Evolutionary conservation across 1,140 invertebrate genomes (phyloP).

Genomic region (Cydia pomonella): DNA sequence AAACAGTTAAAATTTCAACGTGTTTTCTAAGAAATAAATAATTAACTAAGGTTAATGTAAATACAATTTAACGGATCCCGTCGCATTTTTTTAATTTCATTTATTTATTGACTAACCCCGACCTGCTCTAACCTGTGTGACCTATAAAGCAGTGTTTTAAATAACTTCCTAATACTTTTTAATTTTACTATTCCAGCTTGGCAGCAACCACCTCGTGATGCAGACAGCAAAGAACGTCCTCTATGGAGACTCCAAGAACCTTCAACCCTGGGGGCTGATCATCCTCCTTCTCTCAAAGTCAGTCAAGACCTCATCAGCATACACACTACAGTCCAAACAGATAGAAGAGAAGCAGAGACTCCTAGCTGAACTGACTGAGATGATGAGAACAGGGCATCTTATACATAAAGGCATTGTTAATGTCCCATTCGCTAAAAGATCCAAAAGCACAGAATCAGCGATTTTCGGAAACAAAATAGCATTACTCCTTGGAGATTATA

Average conservation of each 20-base stretch:
- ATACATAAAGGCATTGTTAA: constrained; percentile 94
- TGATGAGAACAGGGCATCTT: constrained; percentile 96
- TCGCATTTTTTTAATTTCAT: too few relatives aligned
- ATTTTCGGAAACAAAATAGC: constrained; percentile 95
- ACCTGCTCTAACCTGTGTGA: background rate
- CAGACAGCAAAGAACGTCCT: constrained; percentile 92
- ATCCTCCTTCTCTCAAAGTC: constrained; percentile 93
- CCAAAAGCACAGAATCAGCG: constrained; percentile 69
- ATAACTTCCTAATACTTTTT: constrained; percentile 23
- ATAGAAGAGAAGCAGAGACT: constrained; percentile 86
- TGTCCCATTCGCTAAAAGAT: constrained; percentile 81
- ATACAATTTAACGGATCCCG: too few relatives aligned
- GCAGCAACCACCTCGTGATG: constrained; percentile 93
- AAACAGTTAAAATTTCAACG: too few relatives aligned
- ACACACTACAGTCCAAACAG: constrained; percentile 42
- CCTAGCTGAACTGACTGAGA: constrained; percentile 95
- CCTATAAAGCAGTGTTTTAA: background rate
- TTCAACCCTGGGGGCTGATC: constrained; percentile 93
- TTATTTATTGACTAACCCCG: too few relatives aligned
- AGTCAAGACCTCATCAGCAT: constrained; percentile 72
- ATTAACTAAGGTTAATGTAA: too few relatives aligned
- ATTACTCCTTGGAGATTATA: constrained; percentile 92
- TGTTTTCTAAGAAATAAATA: too few relatives aligned
- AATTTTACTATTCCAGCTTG: constrained; percentile 78
- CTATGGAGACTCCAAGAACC: constrained; percentile 91